Percentiles rank a stretch among this genome's conserved stretches.
Evolutionary conservation across 35 echinoderm and acorn worm species (phyloP).

Genomic region (Heliocidaris tuberculata): DNA sequence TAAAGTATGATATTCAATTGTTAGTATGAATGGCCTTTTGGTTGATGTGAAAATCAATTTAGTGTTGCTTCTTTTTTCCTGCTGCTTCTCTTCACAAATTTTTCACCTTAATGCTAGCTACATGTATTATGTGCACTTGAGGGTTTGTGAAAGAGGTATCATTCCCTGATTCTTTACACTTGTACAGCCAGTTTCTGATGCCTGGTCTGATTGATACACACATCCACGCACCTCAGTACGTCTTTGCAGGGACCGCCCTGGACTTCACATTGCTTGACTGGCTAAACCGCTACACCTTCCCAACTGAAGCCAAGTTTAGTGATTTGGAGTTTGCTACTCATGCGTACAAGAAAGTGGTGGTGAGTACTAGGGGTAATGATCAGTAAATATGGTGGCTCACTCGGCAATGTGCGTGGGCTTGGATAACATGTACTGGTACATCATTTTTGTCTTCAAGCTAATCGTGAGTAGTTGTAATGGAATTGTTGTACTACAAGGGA

Average conservation of each 20-base stretch:
- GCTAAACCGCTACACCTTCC: constrained; percentile 74
- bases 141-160: neutral
- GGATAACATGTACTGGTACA: too few species aligned
- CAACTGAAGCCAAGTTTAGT: constrained; percentile 61
- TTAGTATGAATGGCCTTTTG: too few species aligned
- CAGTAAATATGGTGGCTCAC: too few species aligned
- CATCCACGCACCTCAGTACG: constrained; percentile 84
- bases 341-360: constrained; percentile 72
- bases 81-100: neutral
- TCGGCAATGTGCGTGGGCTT: too few species aligned
- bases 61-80: too few species aligned
- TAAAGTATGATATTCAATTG: too few species aligned
- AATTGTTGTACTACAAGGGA: too few species aligned
- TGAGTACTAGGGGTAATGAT: constrained; percentile 36
- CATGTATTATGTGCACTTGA: neutral
- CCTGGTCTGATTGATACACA: constrained; percentile 82
- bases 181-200: constrained; percentile 76
- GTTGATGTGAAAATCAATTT: too few species aligned
- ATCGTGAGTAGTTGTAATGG: too few species aligned
- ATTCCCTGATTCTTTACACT: neutral
- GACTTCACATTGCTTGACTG: constrained; percentile 65
- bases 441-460: too few species aligned
- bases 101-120: neutral
- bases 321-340: constrained; percentile 67
- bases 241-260: constrained; percentile 57